Conservation (phyloP, 2,113 vertebrate genomes). For the Tenrec ecaudatus region DNA sequence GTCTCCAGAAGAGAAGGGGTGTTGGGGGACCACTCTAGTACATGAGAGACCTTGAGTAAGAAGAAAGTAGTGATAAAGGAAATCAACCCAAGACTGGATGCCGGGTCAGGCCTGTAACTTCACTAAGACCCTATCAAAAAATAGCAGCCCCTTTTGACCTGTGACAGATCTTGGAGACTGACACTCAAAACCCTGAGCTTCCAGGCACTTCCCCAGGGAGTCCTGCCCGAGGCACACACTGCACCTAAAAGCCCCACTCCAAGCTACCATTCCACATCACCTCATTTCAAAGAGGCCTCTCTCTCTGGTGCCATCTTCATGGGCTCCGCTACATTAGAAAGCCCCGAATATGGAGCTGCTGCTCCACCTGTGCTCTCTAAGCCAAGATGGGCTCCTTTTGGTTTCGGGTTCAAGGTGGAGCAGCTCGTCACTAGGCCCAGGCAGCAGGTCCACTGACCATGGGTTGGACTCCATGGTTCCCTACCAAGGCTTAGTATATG, state of each 20-base stretch:
- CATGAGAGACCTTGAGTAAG: slow-evolving; percentile 19
- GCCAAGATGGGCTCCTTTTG: slow-evolving; percentile 25
- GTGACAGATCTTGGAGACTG: slow-evolving; percentile 44
- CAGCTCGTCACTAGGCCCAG: slow-evolving; percentile 46
- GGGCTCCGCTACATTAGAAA: background rate
- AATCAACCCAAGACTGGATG: slow-evolving; percentile 19
- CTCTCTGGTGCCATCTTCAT: background rate
- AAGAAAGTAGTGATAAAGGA: slow-evolving; percentile 37
- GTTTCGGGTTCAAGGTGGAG: background rate
- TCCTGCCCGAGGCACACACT: background rate
- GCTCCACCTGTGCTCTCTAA: slow-evolving; percentile 20
- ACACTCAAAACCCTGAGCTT: slow-evolving; percentile 47
- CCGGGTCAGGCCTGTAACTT: background rate
- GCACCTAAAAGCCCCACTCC: background rate
- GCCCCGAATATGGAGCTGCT: slow-evolving; percentile 1
- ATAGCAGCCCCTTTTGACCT: slow-evolving; percentile 12
- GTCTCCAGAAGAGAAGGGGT: slow-evolving; percentile 25
- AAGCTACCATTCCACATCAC: background rate
- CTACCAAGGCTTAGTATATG: background rate
- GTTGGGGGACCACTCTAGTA: slow-evolving; percentile 36
- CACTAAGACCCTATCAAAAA: slow-evolving; percentile 27
- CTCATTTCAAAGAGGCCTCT: background rate
- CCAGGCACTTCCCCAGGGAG: background rate
- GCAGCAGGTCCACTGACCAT: slow-evolving; percentile 16
- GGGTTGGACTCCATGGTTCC: background rate